A percentile compares a stretch with the other conserved stretches of the same genome.
phyloP scores from a whole-genome alignment of 2,888 invertebrate species.

The Napeogenes sylphis region DNA sequence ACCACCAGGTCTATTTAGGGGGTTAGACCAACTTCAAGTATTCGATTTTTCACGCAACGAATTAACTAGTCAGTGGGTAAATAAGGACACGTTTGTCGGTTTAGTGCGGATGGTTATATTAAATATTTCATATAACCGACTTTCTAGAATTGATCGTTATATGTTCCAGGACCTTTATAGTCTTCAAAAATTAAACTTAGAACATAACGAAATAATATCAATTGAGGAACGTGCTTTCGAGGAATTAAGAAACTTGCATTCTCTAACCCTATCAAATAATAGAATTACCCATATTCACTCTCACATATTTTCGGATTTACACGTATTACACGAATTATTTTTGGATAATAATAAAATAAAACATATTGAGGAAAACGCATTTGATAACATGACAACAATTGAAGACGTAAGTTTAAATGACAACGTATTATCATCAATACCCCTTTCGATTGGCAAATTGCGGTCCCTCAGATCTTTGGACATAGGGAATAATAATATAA shows the following conservation, averaged over 20 bases:
- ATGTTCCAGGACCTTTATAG: slow-evolving; percentile 86
- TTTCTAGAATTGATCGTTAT: slow-evolving; percentile 82
- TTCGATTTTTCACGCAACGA: slow-evolving; percentile 85
- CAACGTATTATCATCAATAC: slow-evolving; percentile 82
- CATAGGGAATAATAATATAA: slow-evolving; percentile 88
- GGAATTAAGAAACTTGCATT: slow-evolving; percentile 85
- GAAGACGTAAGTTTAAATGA: slow-evolving; percentile 86
- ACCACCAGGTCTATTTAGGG: slow-evolving; percentile 84
- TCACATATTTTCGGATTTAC: slow-evolving; percentile 83
- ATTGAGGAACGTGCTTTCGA: slow-evolving; percentile 86
- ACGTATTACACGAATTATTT: slow-evolving; percentile 84
- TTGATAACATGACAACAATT: slow-evolving; percentile 86
- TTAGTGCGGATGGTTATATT: slow-evolving; percentile 85
- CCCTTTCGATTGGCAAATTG: slow-evolving; percentile 82
- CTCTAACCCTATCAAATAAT: slow-evolving; percentile 85
- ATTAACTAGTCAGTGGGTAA: slow-evolving; percentile 85
- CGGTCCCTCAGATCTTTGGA: slow-evolving; percentile 85
- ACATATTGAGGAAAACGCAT: slow-evolving; percentile 82
- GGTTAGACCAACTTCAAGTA: slow-evolving; percentile 83
- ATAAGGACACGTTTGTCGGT: slow-evolving; percentile 84
- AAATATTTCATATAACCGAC: slow-evolving; percentile 83
- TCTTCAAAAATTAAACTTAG: slow-evolving; percentile 85
- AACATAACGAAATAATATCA: slow-evolving; percentile 82
- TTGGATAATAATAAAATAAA: slow-evolving; percentile 85
- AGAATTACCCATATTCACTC: slow-evolving; percentile 81